These are phyloP conservation scores for Ginglymostoma cirratum DNA, from an alignment of 2,113 vertebrate species.

Conservation along the genomic window DNA sequence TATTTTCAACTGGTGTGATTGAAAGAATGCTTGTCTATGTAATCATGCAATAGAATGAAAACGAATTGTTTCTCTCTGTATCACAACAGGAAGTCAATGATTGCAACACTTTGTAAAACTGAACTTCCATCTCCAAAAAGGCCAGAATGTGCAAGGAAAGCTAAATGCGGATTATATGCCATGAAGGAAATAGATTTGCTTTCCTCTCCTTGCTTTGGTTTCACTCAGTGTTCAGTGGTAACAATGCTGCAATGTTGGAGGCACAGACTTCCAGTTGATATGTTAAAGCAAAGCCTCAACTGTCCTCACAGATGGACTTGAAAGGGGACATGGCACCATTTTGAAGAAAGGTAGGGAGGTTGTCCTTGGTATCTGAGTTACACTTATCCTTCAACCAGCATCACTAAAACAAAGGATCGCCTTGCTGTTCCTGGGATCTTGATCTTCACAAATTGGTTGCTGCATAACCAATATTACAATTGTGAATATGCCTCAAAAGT, in stretches of 20 bases:
- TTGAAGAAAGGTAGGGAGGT: background rate
- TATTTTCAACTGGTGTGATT: conserved; percentile 2
- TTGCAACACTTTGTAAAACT: conserved; percentile 6
- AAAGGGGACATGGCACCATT: background rate
- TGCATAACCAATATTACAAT: too few relatives aligned
- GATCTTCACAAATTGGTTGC: background rate
- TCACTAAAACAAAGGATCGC: background rate
- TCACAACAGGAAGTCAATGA: background rate
- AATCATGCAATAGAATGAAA: background rate
- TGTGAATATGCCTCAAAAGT: too few relatives aligned
- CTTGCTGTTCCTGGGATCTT: background rate
- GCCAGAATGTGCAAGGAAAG: background rate
- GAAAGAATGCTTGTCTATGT: background rate
- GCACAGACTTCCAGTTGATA: background rate
- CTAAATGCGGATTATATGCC: background rate
- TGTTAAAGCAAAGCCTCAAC: background rate
- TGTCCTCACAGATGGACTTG: background rate
- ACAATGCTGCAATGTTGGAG: background rate
- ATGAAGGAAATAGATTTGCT: background rate
- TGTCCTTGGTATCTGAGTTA: background rate
- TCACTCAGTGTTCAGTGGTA: background rate
- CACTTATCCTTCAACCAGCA: background rate
- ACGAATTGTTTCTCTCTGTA: background rate
- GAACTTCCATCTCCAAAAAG: background rate
- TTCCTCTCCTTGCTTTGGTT: background rate